Percentiles rank a stretch among this genome's conserved stretches.
phyloP scores from a whole-genome alignment of 2,113 vertebrate species.

The Charadrius vociferus region DNA sequence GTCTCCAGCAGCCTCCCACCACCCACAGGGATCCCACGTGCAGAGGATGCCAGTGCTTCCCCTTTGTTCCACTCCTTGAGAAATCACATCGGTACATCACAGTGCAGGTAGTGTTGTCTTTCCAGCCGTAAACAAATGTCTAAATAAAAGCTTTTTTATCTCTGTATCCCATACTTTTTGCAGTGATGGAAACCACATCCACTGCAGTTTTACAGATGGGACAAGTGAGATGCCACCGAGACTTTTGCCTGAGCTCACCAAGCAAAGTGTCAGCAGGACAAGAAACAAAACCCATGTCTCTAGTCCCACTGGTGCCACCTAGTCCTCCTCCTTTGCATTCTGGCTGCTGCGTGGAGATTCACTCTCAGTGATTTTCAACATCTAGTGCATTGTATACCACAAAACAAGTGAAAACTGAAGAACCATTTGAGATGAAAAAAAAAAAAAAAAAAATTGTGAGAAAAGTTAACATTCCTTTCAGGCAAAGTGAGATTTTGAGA shows the following conservation, averaged over 20 bases:
- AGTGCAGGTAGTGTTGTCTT: background rate
- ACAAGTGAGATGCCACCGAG: background rate
- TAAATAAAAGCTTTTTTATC: background rate
- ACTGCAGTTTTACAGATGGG: background rate
- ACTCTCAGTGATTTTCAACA: background rate
- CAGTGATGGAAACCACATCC: background rate
- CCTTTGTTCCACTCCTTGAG: background rate
- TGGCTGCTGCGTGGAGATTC: background rate
- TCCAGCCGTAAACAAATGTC: background rate
- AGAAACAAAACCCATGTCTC: background rate
- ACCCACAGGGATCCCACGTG: fast-evolving
- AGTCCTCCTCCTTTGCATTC: background rate
- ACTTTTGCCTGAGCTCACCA: fast-evolving
- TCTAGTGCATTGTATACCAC: background rate
- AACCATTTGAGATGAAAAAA: background rate
- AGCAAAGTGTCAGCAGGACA: background rate
- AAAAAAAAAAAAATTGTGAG: background rate
- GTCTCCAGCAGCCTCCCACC: background rate
- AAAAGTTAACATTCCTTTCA: background rate
- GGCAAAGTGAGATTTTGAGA: background rate
- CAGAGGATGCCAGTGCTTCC: background rate
- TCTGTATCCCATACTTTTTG: background rate
- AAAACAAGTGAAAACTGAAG: background rate
- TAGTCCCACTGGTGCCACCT: background rate
- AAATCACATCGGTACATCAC: background rate